These are phyloP conservation scores for Menura novaehollandiae DNA, from an alignment of 2,113 vertebrate genomes.

Conservation along the genomic window DNA sequence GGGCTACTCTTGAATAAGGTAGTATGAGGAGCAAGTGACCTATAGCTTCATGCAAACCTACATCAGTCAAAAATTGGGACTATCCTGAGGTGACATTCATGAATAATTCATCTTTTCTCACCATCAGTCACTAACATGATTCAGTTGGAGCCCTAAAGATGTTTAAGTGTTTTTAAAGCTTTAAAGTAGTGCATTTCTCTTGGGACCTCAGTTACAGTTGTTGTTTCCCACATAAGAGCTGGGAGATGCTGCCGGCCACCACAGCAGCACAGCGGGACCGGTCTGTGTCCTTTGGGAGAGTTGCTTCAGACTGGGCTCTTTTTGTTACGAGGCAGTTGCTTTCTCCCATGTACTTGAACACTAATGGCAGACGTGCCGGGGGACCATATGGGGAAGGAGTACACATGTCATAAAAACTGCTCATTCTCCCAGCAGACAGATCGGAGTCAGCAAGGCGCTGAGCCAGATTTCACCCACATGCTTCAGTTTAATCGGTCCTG, in stretches of 20 bases:
- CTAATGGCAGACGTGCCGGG: neutral
- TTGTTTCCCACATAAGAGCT: neutral
- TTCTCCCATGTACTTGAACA: neutral
- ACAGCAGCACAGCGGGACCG: accelerated
- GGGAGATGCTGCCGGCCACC: neutral
- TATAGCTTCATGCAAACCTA: neutral
- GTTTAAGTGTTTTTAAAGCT: neutral
- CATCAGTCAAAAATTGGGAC: neutral
- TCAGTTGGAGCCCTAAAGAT: neutral
- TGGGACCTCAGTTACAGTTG: neutral
- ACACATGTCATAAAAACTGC: slow-evolving; percentile 1
- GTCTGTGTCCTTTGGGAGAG: neutral
- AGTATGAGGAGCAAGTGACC: neutral
- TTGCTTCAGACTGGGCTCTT: neutral
- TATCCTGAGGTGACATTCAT: neutral
- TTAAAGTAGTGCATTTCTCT: neutral
- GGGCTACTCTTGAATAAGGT: neutral
- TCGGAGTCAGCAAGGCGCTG: neutral
- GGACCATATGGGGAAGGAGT: neutral
- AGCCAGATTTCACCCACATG: slow-evolving; percentile 7
- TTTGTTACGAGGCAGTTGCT: neutral
- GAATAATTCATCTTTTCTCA: neutral
- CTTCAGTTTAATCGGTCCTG: neutral
- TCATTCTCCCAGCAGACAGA: slow-evolving; percentile 25
- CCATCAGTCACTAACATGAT: neutral